A percentile compares a stretch with the other conserved stretches of the same genome.
phyloP scores from a whole-genome alignment of 2,888 invertebrate species.

The Meloe dianella region DNA sequence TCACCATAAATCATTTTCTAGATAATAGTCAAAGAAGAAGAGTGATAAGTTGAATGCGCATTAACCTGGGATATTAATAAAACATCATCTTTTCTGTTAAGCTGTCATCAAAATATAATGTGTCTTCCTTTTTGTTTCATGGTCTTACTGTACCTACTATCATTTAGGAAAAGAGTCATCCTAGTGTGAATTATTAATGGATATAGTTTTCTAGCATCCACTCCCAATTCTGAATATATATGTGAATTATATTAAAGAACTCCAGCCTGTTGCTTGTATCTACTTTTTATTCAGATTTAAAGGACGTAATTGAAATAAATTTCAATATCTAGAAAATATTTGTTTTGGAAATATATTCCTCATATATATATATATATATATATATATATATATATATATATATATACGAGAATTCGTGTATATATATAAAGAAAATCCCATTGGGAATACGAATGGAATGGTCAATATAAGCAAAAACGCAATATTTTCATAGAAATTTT shows the following conservation, averaged over 20 bases:
- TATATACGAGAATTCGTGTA: neutral
- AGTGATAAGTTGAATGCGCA: neutral
- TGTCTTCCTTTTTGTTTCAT: neutral
- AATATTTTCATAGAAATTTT: neutral
- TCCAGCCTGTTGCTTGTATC: conserved; percentile 14
- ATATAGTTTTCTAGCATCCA: conserved; percentile 2
- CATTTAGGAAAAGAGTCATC: neutral
- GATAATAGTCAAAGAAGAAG: neutral
- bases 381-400: too few relatives aligned
- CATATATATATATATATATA: too few relatives aligned
- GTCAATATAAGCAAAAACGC: neutral
- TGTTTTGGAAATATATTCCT: neutral
- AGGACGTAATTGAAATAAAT: neutral
- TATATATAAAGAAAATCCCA: neutral
- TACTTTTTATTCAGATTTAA: neutral
- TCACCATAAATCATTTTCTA: neutral
- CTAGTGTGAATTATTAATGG: conserved; percentile 14
- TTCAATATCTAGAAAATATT: conserved; percentile 8
- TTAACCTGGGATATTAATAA: neutral
- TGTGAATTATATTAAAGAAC: neutral
- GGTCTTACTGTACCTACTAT: too few relatives aligned
- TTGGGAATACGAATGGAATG: neutral
- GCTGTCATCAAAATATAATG: neutral
- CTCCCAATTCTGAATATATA: neutral
- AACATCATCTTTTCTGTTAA: neutral